These are phyloP conservation scores for Drosophila ambigua DNA, from an alignment of 1,140 invertebrate genomes.

Conservation along the genomic window DNA sequence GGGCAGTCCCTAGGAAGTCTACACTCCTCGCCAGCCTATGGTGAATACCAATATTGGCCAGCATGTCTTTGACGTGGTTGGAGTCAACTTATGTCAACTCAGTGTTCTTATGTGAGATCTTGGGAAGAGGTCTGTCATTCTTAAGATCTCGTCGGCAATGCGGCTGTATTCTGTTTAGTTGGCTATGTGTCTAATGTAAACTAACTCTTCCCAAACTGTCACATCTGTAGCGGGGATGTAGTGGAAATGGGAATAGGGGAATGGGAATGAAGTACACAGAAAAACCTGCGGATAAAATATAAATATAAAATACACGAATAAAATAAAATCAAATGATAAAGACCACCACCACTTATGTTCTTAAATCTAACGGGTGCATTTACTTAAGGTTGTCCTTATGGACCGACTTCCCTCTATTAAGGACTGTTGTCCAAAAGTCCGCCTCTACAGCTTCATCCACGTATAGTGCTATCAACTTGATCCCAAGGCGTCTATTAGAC, in stretches of 20 bases:
- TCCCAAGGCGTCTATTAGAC: no score
- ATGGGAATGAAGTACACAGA: no score
- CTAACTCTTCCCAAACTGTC: conserved; percentile 8
- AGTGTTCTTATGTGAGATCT: conserved; percentile 18
- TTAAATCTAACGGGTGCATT: no score
- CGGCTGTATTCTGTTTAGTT: conserved; percentile 12
- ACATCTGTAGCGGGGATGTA: neutral
- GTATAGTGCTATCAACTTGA: no score
- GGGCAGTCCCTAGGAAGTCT: conserved; percentile 17
- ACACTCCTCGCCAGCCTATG: conserved; percentile 9
- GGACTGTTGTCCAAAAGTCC: no score
- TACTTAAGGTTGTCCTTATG: no score
- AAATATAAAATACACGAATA: no score
- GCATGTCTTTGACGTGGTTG: neutral
- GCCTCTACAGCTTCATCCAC: no score
- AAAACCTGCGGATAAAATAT: no score
- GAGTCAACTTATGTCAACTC: conserved; percentile 5
- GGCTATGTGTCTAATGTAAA: conserved; percentile 11
- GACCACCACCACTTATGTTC: no score
- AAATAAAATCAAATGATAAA: no score
- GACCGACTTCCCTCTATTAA: no score
- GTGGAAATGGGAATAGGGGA: neutral
- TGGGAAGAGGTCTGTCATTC: conserved; percentile 20
- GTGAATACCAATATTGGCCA: neutral
- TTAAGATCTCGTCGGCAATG: conserved; percentile 16